A percentile compares a stretch with the other conserved stretches of the same genome.
Conservation (phyloP, 2,888 invertebrate genomes). For the Leptodirus hochenwartii region DNA sequence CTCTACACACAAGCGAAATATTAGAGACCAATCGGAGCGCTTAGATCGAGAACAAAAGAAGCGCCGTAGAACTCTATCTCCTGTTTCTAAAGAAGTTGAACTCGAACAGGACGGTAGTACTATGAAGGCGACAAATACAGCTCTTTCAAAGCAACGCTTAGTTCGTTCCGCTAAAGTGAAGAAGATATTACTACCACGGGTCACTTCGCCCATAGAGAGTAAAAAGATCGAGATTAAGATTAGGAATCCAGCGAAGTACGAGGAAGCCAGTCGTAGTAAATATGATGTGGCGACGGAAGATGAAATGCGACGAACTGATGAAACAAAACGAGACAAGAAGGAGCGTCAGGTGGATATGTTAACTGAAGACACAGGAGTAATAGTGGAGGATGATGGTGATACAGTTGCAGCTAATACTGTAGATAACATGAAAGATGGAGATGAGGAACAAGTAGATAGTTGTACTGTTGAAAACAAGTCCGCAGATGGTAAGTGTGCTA, state of each 20-base stretch:
- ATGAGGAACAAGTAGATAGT: slow-evolving; percentile 12
- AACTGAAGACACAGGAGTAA: too few relatives aligned
- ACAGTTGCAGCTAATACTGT: slow-evolving; percentile 17
- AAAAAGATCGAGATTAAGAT: slow-evolving; percentile 25
- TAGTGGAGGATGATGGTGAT: slow-evolving; percentile 11
- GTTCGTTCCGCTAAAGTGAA: too few relatives aligned
- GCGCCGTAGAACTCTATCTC: background rate
- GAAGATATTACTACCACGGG: slow-evolving; percentile 1
- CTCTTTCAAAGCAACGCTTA: too few relatives aligned
- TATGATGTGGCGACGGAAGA: slow-evolving; percentile 7
- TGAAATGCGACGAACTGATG: slow-evolving; percentile 4
- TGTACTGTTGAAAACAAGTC: slow-evolving; percentile 2
- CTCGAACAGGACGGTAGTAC: too few relatives aligned
- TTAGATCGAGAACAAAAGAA: too few relatives aligned
- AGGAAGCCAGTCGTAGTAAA: too few relatives aligned
- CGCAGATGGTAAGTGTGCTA: background rate
- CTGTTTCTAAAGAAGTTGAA: background rate
- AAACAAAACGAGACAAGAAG: too few relatives aligned
- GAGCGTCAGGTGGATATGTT: too few relatives aligned
- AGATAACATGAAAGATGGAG: slow-evolving; percentile 18
- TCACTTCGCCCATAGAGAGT: slow-evolving; percentile 15
- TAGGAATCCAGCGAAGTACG: slow-evolving; percentile 23
- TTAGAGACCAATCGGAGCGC: background rate
- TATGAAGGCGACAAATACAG: too few relatives aligned
- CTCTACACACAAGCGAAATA: background rate